A percentile compares a stretch with the other conserved stretches of the same genome.
Evolutionary conservation across 2,888 invertebrate species (phyloP).

Genomic region (Automeris io): DNA sequence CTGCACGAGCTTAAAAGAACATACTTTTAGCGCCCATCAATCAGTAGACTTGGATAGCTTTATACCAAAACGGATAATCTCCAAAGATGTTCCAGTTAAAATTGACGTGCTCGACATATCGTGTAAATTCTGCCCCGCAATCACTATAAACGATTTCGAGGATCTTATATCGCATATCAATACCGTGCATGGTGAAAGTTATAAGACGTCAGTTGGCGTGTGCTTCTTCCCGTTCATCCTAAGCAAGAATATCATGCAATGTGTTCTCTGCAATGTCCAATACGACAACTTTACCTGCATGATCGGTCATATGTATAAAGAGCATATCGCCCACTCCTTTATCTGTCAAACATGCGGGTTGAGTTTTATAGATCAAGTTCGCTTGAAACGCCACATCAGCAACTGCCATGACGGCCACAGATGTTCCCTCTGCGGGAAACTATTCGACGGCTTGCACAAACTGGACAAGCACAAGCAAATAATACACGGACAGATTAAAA

Average conservation of each 20-base stretch:
- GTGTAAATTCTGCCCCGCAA: slow-evolving; percentile 39
- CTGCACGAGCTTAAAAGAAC: slow-evolving; percentile 37
- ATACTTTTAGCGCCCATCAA: slow-evolving; percentile 33
- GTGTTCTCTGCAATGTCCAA: slow-evolving; percentile 35
- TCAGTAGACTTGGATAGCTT: slow-evolving; percentile 32
- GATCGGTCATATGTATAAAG: slow-evolving; percentile 52
- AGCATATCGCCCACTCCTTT: slow-evolving; percentile 41
- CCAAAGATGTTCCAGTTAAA: slow-evolving; percentile 56
- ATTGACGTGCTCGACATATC: slow-evolving; percentile 39
- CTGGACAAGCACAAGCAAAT: slow-evolving; percentile 42
- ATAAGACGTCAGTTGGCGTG: slow-evolving; percentile 30
- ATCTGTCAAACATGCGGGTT: slow-evolving; percentile 54
- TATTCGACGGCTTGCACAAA: slow-evolving; percentile 46
- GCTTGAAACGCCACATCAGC: slow-evolving; percentile 45
- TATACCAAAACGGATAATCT: slow-evolving; percentile 37
- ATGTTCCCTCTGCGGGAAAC: slow-evolving; percentile 56
- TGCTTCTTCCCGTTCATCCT: slow-evolving; percentile 51
- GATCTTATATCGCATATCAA: slow-evolving; percentile 41
- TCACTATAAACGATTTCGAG: slow-evolving; percentile 26
- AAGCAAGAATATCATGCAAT: slow-evolving; percentile 35
- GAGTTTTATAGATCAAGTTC: slow-evolving; percentile 40
- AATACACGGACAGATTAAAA: slow-evolving; percentile 38
- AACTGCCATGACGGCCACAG: slow-evolving; percentile 37
- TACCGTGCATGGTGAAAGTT: slow-evolving; percentile 23
- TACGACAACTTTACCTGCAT: slow-evolving; percentile 48